A percentile compares a stretch with the other conserved stretches of the same genome.
Evolutionary conservation across 2,888 invertebrate genomes (phyloP).

Genomic region (Actias luna): DNA sequence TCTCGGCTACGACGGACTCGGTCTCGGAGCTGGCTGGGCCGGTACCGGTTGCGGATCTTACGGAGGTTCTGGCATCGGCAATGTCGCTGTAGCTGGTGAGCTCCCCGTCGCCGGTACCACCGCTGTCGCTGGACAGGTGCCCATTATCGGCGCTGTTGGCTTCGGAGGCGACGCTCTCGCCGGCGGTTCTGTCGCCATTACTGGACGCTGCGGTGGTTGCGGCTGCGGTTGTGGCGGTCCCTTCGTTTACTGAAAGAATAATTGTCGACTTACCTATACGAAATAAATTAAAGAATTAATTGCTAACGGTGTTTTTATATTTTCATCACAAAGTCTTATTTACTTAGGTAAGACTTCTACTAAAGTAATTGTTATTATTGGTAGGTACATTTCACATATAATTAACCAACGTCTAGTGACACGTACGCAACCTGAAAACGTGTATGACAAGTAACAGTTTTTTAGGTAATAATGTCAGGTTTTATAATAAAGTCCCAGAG

Average conservation of each 20-base stretch:
- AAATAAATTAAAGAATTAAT: neutral
- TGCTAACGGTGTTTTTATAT: neutral
- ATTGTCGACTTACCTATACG: neutral
- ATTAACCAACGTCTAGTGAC: too few relatives aligned
- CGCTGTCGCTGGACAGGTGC: slow-evolving; percentile 41
- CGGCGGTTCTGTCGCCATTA: slow-evolving; percentile 32
- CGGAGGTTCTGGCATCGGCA: slow-evolving; percentile 39
- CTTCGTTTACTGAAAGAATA: slow-evolving; percentile 18
- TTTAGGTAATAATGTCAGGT: too few relatives aligned
- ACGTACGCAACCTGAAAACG: too few relatives aligned
- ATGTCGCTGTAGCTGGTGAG: slow-evolving; percentile 41
- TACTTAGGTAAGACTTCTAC: too few relatives aligned
- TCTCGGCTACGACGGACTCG: slow-evolving; percentile 25
- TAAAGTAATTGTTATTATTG: too few relatives aligned
- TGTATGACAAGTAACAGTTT: too few relatives aligned
- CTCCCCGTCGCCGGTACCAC: slow-evolving; percentile 30
- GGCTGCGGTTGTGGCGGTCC: slow-evolving; percentile 21
- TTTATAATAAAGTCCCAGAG: too few relatives aligned
- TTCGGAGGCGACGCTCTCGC: slow-evolving; percentile 41
- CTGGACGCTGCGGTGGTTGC: slow-evolving; percentile 23
- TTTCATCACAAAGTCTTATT: too few relatives aligned
- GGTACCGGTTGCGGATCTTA: slow-evolving; percentile 25
- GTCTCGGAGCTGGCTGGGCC: slow-evolving; percentile 1
- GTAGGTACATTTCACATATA: too few relatives aligned
- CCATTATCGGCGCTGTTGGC: slow-evolving; percentile 44